Evolutionary conservation across 2,113 vertebrate genomes (phyloP).

Genomic region (Cheilinus undulatus): DNA sequence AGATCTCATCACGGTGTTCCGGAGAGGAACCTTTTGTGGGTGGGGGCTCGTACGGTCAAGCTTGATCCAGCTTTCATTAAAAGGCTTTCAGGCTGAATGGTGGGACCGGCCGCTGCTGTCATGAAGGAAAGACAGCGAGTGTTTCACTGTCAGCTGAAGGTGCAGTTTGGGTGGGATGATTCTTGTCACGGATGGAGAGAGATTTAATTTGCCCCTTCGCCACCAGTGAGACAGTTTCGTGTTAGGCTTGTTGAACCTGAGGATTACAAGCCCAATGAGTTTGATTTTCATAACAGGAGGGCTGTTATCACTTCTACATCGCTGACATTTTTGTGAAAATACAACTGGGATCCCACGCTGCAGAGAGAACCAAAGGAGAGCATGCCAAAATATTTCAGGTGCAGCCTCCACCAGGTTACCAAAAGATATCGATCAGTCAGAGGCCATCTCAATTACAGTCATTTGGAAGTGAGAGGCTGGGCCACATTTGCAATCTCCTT

Average conservation of each 20-base stretch:
- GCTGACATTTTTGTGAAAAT: background rate
- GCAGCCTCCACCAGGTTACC: constrained; percentile 17
- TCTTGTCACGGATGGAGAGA: constrained; percentile 31
- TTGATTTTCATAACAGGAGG: constrained; percentile 28
- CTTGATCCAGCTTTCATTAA: constrained; percentile 68
- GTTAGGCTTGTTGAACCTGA: constrained; percentile 41
- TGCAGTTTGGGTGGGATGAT: constrained; percentile 15
- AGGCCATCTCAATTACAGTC: constrained; percentile 27
- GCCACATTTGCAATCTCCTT: constrained; percentile 38
- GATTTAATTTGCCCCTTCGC: constrained; percentile 56
- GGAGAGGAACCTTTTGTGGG: constrained; percentile 52
- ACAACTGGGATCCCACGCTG: background rate
- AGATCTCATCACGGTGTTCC: constrained; percentile 72
- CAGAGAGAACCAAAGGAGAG: background rate
- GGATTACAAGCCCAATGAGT: constrained; percentile 32
- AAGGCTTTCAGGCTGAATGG: constrained; percentile 46
- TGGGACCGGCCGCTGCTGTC: constrained; percentile 26
- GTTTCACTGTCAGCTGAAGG: constrained; percentile 30
- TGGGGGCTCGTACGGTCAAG: constrained; percentile 7
- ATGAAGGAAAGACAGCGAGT: constrained; percentile 14
- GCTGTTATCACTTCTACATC: background rate
- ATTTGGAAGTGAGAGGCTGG: constrained; percentile 35
- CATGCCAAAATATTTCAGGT: background rate
- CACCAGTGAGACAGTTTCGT: constrained; percentile 33
- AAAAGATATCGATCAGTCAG: constrained; percentile 26